Base-by-base conservation (phyloP, 2,888 invertebrate genomes). In the Lissocephala sabroskyi region DNA sequence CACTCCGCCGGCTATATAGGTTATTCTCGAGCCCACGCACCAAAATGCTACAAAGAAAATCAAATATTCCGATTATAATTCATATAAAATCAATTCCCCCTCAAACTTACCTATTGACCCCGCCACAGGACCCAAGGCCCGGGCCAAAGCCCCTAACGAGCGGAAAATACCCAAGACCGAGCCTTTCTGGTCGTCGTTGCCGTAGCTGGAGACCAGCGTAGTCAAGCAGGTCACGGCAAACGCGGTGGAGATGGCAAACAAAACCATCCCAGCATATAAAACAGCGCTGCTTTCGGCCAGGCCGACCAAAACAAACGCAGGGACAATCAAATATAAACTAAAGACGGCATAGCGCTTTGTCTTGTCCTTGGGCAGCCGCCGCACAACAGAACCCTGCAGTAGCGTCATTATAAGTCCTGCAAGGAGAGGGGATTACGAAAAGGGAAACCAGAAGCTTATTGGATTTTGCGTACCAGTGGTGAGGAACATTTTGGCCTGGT, bases 401-500 rank as follows among this genome's bases (percentile, higher is more conserved):
- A 92, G 64, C 11, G 96, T 93, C 98, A 99, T 99, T 49, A 93
- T 89, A 35, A 95, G 67, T 43, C 90, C 90, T 89, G 1, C 2
- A n/a, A 23, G 14, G 5, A 1, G 7, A 40, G 1, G 3, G 17
- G 29, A 37, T 30, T 1, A 3, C 3, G n/a, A 17, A 32, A 19
- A 9, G n/a, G 17, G 10, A 17, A 16, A 17, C 3, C 14, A 9
- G 13, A 28, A 9, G 5, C 9, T 13, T 32, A 32, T 2, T 6
- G 4, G 11, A 1, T 50, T 82, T 85, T n/a, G n/a, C n/a, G n/a
- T 82, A 85, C 98, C 98, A 76, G 97, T 94, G 46, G 92, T 92
- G 71, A 97, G 89, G 84, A 98, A 99, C 95, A 99, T 97, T 88
- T 93, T 95, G 4, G 98, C 98, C 86, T 99, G 98, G 84, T 97